Conservation (phyloP, 1,140 invertebrate species). For the Parasteatoda tepidariorum region DNA sequence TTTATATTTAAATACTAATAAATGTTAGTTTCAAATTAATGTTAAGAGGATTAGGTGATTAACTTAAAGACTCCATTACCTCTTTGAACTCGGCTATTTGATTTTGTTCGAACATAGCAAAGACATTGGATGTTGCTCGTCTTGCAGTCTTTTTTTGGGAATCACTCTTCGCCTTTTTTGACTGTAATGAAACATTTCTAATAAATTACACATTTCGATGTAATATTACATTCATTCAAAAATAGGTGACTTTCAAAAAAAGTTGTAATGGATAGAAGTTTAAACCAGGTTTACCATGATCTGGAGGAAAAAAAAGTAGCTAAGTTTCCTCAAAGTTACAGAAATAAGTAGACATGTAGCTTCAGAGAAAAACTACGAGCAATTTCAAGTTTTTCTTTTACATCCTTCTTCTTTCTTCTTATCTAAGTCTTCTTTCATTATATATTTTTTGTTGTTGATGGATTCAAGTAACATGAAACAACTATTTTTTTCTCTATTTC, state of each 20-base stretch:
- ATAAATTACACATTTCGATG: not conserved
- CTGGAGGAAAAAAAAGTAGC: not conserved
- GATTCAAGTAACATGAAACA: too few species aligned
- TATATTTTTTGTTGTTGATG: too few species aligned
- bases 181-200: constrained; percentile 3
- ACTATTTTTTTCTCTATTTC: too few species aligned
- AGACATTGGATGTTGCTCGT: constrained; percentile 82
- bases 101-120: constrained; percentile 94
- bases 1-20: too few species aligned
- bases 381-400: too few species aligned
- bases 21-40: too few species aligned
- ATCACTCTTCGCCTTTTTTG: constrained; percentile 37
- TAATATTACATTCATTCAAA: too few species aligned
- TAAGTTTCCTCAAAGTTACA: not conserved
- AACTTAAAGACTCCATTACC: constrained; percentile 86
- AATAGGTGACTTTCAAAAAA: not conserved
- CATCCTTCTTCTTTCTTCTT: too few species aligned
- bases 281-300: not conserved
- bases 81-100: constrained; percentile 97
- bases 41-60: constrained; percentile 94
- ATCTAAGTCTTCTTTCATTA: too few species aligned
- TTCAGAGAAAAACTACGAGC: too few species aligned
- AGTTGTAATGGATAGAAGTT: not conserved
- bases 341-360: too few species aligned
- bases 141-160: constrained; percentile 90